Evolutionary conservation across 2,888 invertebrate genomes (phyloP).

Genomic region (Tachystola acroxantha): DNA sequence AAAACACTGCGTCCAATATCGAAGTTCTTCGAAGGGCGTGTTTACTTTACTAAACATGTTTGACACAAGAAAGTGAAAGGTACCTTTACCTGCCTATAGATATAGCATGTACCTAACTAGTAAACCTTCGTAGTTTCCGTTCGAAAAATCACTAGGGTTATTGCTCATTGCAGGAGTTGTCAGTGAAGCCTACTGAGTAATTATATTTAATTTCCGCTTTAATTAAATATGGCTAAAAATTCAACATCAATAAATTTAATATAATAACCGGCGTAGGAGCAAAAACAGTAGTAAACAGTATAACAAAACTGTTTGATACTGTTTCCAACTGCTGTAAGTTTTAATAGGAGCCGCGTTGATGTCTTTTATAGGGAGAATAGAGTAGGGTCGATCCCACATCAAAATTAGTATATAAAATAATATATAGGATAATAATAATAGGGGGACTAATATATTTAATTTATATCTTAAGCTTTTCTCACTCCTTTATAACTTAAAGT

Average conservation of each 20-base stretch:
- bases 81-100: conserved; percentile 5
- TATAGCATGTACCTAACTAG: conserved; percentile 1
- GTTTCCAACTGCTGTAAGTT: too few relatives aligned
- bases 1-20: background rate
- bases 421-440: too few relatives aligned
- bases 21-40: conserved; percentile 4
- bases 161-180: background rate
- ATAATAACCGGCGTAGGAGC: too few relatives aligned
- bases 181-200: background rate
- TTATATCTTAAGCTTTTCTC: too few relatives aligned
- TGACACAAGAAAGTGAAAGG: conserved; percentile 15
- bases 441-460: too few relatives aligned
- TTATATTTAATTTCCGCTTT: background rate
- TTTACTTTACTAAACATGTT: conserved; percentile 11
- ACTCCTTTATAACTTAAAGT: too few relatives aligned
- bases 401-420: too few relatives aligned
- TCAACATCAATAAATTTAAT: too few relatives aligned
- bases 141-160: conserved; percentile 1
- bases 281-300: too few relatives aligned
- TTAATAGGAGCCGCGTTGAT: conserved; percentile 7
- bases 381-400: too few relatives aligned
- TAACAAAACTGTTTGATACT: too few relatives aligned
- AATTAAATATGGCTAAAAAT: background rate
- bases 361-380: conserved; percentile 10
- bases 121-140: conserved; percentile 10